These are phyloP conservation scores for Calyptomena viridis DNA, from an alignment of 2,113 vertebrate genomes.

Conservation along the genomic window DNA sequence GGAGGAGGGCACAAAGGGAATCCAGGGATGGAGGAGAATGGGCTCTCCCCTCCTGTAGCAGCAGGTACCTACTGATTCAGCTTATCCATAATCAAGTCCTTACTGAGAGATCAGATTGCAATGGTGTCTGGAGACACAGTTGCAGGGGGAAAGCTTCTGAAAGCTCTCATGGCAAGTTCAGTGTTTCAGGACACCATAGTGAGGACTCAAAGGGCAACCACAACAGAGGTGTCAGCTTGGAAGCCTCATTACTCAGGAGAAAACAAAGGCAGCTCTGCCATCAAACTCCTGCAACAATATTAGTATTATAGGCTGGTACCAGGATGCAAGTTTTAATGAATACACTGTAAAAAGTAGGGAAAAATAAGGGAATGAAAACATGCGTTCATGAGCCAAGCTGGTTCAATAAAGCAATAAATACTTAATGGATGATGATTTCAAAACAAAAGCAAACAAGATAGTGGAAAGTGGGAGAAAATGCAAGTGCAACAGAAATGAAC, in stretches of 20 bases:
- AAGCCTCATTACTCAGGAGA: background rate
- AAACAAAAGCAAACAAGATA: background rate
- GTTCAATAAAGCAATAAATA: background rate
- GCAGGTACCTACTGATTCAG: background rate
- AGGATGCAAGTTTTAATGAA: background rate
- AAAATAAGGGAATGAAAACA: background rate
- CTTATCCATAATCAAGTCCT: background rate
- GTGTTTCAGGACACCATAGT: background rate
- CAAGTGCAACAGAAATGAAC: accelerated
- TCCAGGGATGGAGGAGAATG: background rate
- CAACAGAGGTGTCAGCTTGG: background rate
- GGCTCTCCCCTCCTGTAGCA: background rate
- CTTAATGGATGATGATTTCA: background rate
- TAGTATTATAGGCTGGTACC: background rate
- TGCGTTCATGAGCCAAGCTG: background rate
- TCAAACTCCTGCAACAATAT: background rate
- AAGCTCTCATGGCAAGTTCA: background rate
- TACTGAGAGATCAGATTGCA: background rate
- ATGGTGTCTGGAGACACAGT: background rate
- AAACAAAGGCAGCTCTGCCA: background rate
- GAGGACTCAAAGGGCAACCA: background rate
- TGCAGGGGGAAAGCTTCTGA: background rate
- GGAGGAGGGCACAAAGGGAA: background rate
- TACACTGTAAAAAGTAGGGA: background rate
- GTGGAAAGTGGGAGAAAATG: background rate